A percentile compares a stretch with the other conserved stretches of the same genome.
Evolutionary conservation across 2,888 invertebrate species (phyloP).

Genomic region (Prosopocoilus inquinatus): DNA sequence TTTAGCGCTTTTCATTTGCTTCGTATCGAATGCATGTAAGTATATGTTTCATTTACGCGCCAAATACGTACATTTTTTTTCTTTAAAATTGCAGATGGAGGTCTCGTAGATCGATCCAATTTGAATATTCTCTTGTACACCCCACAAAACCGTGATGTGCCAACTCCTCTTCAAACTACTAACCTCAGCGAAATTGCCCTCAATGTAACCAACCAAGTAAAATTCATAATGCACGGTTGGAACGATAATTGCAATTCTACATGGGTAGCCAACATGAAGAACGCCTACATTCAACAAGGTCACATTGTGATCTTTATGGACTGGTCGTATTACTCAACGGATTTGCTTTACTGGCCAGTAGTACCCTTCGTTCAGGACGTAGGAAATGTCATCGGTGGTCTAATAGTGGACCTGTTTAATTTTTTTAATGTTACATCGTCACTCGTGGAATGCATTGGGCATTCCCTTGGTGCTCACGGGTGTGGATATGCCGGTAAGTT

Average conservation of each 20-base stretch:
- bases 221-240: conserved; percentile 7
- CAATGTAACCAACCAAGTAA: not conserved
- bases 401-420: not conserved
- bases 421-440: not conserved
- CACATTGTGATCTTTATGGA: not conserved
- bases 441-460: not conserved
- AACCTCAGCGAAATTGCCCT: too few relatives aligned
- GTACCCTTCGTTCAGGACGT: not conserved
- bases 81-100: too few relatives aligned
- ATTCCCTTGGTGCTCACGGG: conserved; percentile 5
- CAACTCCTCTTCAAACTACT: too few relatives aligned
- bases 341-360: not conserved
- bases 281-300: not conserved
- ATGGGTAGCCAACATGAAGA: not conserved
- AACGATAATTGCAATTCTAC: not conserved
- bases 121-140: too few relatives aligned
- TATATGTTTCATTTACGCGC: too few relatives aligned
- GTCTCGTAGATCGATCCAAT: too few relatives aligned
- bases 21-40: too few relatives aligned
- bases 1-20: too few relatives aligned
- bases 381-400: not conserved
- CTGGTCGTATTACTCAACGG: not conserved
- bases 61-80: too few relatives aligned
- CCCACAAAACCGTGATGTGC: too few relatives aligned
- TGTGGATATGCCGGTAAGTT: conserved; percentile 5